Evolutionary conservation across 2,113 vertebrate genomes (phyloP), one percentile per base, ranked within the genome.

Genomic region (Notarius lentiginosus): DNA sequence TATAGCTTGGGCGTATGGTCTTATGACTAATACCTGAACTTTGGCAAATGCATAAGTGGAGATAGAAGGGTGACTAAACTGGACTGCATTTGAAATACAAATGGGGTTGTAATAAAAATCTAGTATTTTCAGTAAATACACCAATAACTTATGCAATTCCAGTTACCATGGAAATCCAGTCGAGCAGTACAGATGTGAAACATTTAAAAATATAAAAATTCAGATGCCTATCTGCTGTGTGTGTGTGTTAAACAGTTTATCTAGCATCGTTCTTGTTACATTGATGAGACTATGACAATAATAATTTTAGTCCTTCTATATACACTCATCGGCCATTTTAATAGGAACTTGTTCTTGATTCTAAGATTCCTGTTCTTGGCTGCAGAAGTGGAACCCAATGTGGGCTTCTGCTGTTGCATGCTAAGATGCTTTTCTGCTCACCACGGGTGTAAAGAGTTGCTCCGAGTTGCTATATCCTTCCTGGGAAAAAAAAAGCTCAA

Each of bases 1-100:
- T 17, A 53, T n/a, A 77, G 51, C 53, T 79, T 79, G 10, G 76
- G 51, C 7, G 12, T 18, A 77, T 15, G 49, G 49, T 7, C 12
- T 30, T 56, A 30, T 79, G 53, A 79, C 76, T 79, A 79, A 79
- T 79, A 56, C 76, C 53, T 79, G n/a, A 56, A 79, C 76, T 30
- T 76, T 49, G 51, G 7, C 5, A n/a, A 77, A 53, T 55, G 24
- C 27, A 18, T 56, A 79, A 79, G 76, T 56, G 76, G 17, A 56
- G 53, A 7, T 15, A 53, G 49, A 53, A 55, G 6, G 17, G 10
- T 55, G 75, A 77, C 75, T 77, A 53, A 55, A 53, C 24, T 77
- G 75, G 49, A 77, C 49, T 55, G 20, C 41, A 51, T 10, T 3
- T 47, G 20, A 41, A 73, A 41, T 47, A 47, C 30, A 41, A 72